Conservation (phyloP, 2,797 vertebrate genomes). For the Echiichthys vipera region DNA sequence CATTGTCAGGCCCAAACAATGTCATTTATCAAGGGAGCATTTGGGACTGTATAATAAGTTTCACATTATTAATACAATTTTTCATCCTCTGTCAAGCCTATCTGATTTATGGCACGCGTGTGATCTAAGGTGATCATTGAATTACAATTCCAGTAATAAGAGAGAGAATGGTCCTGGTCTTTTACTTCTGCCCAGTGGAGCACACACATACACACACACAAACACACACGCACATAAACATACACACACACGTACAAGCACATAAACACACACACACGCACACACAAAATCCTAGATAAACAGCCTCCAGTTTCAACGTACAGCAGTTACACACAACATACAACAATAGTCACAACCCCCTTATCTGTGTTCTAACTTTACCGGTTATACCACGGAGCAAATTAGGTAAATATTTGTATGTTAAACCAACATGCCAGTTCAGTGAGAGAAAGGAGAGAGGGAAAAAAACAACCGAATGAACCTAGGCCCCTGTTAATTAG, state of each 20-base stretch:
- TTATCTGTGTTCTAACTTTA: constrained; percentile 56
- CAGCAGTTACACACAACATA: constrained; percentile 63
- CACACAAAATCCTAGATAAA: constrained; percentile 43
- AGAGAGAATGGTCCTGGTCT: constrained; percentile 85
- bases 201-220: constrained; percentile 39
- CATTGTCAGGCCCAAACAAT: constrained; percentile 99
- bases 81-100: constrained; percentile 98
- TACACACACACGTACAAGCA: constrained; percentile 23
- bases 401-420: constrained; percentile 91
- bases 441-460: constrained; percentile 37
- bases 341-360: constrained; percentile 16
- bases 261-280: constrained; percentile 27
- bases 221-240: constrained; percentile 33
- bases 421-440: constrained; percentile 89
- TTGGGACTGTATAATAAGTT: constrained; percentile 99
- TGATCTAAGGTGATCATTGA: constrained; percentile 99
- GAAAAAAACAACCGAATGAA: constrained; percentile 64
- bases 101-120: constrained; percentile 98
- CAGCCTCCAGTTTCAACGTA: constrained; percentile 54
- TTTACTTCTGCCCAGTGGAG: constrained; percentile 79
- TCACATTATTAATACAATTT: constrained; percentile 99
- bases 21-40: constrained; percentile 99
- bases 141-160: constrained; percentile 99
- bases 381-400: constrained; percentile 84
- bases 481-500: constrained; percentile 93